Percentiles rank a stretch among this genome's conserved stretches.
These are phyloP conservation scores for Dromaius novaehollandiae DNA, from an alignment of 2,113 vertebrate species.

Conservation along the genomic window DNA sequence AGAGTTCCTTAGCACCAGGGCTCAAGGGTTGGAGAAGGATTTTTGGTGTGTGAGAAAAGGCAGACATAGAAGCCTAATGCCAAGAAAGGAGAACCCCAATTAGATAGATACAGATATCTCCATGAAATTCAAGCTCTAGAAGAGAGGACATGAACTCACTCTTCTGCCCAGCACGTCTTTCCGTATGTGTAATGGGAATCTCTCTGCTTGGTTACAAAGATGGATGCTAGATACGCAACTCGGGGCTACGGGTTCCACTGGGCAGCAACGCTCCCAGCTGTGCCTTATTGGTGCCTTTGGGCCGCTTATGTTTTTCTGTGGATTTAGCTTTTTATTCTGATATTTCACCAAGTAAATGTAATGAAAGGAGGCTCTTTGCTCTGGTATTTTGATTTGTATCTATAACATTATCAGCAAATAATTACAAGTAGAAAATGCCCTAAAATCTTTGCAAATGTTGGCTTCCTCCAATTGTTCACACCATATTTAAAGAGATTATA, in stretches of 20 bases:
- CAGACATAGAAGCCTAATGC: constrained; percentile 3
- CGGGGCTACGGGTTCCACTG: neutral
- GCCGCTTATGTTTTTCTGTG: neutral
- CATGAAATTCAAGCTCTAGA: neutral
- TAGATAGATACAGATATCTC: neutral
- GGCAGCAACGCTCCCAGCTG: neutral
- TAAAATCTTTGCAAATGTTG: neutral
- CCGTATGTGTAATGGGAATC: neutral
- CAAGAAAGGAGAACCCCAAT: neutral
- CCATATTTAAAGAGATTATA: neutral
- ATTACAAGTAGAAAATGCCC: neutral
- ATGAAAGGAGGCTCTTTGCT: neutral
- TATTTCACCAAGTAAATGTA: neutral
- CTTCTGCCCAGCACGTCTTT: neutral
- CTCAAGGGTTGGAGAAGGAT: neutral
- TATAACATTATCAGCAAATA: neutral
- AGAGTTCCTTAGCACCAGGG: neutral
- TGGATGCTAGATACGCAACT: neutral
- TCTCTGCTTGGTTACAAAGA: neutral
- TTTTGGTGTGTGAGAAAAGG: neutral
- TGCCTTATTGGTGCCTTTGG: neutral
- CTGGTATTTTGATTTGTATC: neutral
- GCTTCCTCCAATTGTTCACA: neutral
- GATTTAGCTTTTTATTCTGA: neutral
- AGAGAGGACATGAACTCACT: neutral